A percentile compares a stretch with the other conserved stretches of the same genome.
These are phyloP conservation scores for Nematopogon swammerdamellus DNA, from an alignment of 2,888 invertebrate genomes.

Conservation along the genomic window DNA sequence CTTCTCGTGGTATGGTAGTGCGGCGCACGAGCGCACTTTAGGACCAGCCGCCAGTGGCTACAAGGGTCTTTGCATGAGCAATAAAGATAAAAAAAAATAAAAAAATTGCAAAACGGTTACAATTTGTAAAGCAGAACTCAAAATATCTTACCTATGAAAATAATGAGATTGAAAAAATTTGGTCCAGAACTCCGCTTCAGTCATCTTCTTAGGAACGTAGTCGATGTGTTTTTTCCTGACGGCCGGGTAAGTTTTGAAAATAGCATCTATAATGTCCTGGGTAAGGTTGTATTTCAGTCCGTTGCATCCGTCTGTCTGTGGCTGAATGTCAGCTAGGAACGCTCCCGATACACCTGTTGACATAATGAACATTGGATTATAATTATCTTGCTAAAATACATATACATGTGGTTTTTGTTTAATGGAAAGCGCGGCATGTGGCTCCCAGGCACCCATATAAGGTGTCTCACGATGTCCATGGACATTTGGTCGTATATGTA, in stretches of 20 bases:
- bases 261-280: conserved; percentile 94
- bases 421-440: too few species aligned
- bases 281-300: conserved; percentile 97
- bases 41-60: too few species aligned
- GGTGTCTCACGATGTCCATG: too few species aligned
- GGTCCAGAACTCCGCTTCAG: conserved; percentile 98
- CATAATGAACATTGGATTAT: conserved; percentile 1
- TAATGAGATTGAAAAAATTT: conserved; percentile 99
- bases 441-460: too few species aligned
- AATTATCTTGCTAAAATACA: too few species aligned
- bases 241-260: conserved; percentile 98
- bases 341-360: conserved; percentile 67
- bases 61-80: too few species aligned
- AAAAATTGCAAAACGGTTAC: not conserved
- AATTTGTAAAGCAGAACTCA: too few species aligned
- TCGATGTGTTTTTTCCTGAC: conserved; percentile 96
- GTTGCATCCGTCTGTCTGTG: conserved; percentile 95
- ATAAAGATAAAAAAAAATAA: conserved; percentile 4
- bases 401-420: too few species aligned
- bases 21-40: too few species aligned
- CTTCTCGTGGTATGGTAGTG: too few species aligned
- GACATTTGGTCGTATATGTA: too few species aligned
- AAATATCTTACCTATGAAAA: conserved; percentile 89
- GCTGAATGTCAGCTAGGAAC: conserved; percentile 90
- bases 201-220: conserved; percentile 92